These are phyloP conservation scores for Galagoides demidoff DNA, from an alignment of 2,797 vertebrate genomes.

Conservation along the genomic window DNA sequence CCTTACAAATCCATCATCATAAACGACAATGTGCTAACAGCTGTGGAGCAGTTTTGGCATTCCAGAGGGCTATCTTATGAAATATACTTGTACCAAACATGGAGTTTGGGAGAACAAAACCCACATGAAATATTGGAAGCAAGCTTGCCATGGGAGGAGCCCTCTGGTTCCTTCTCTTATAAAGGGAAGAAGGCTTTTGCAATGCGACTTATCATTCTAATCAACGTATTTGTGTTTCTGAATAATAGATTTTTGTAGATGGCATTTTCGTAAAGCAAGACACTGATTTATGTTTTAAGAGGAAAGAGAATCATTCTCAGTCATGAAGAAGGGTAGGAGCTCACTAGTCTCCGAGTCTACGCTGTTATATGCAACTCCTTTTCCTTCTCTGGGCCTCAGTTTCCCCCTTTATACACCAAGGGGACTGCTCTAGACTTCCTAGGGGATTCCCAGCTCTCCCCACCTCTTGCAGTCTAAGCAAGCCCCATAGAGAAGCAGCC, in stretches of 20 bases:
- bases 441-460: not conserved
- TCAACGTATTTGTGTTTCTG: conserved; percentile 25
- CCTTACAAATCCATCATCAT: not conserved
- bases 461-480: not conserved
- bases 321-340: not conserved
- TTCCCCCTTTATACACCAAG: not conserved
- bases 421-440: not conserved
- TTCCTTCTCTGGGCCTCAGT: not conserved
- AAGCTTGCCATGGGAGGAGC: not conserved
- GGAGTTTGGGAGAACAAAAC: conserved; percentile 7
- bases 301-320: not conserved
- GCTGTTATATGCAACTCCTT: not conserved
- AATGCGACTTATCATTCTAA: not conserved
- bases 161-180: not conserved
- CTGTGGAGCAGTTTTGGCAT: not conserved
- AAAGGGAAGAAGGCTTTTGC: not conserved
- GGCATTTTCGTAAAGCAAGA: conserved; percentile 4
- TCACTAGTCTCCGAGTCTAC: not conserved
- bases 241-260: not conserved
- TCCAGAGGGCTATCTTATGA: not conserved
- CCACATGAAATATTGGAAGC: not conserved
- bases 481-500: not conserved
- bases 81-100: not conserved
- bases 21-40: not conserved
- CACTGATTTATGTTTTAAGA: not conserved